Percentiles rank a stretch among this genome's conserved stretches.
phyloP scores from a whole-genome alignment of 2,797 vertebrate genomes.

The Chelon auratus region DNA sequence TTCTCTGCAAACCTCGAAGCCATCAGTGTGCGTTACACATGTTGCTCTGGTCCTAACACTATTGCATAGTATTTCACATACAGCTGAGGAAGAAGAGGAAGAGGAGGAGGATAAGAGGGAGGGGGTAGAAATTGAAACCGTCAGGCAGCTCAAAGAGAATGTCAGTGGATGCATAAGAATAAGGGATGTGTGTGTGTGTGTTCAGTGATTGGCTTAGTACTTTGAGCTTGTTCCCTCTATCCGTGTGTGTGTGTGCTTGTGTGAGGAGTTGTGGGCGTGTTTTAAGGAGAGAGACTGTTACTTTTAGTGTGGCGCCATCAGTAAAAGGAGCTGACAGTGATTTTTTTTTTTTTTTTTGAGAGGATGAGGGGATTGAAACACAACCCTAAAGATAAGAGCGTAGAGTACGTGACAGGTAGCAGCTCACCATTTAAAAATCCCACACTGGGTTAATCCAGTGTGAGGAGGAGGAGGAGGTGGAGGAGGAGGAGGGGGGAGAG shows the following conservation, averaged over 20 bases:
- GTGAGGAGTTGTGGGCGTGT: conserved; percentile 51
- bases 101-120: conserved; percentile 29
- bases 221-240: conserved; percentile 50
- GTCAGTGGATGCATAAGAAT: conserved; percentile 65
- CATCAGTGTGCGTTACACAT: conserved; percentile 68
- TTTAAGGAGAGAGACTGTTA: conserved; percentile 39
- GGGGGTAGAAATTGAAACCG: conserved; percentile 71
- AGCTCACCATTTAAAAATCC: conserved; percentile 74
- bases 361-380: conserved; percentile 39
- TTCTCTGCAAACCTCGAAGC: conserved; percentile 41
- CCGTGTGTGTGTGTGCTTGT: conserved; percentile 13
- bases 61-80: conserved; percentile 76
- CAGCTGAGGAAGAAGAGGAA: conserved; percentile 68
- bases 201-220: conserved; percentile 50
- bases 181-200: conserved; percentile 44
- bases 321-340: conserved; percentile 45
- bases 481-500: conserved; percentile 31
- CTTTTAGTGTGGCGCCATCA: conserved; percentile 45
- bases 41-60: conserved; percentile 74
- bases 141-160: conserved; percentile 65
- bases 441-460: conserved; percentile 78
- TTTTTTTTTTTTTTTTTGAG: conserved; percentile 16
- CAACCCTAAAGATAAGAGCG: conserved; percentile 52
- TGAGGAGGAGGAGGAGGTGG: conserved; percentile 45
- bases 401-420: conserved; percentile 78